Evolutionary conservation across 2,797 vertebrate genomes (phyloP).

Genomic region (Hozukius guyotensis): DNA sequence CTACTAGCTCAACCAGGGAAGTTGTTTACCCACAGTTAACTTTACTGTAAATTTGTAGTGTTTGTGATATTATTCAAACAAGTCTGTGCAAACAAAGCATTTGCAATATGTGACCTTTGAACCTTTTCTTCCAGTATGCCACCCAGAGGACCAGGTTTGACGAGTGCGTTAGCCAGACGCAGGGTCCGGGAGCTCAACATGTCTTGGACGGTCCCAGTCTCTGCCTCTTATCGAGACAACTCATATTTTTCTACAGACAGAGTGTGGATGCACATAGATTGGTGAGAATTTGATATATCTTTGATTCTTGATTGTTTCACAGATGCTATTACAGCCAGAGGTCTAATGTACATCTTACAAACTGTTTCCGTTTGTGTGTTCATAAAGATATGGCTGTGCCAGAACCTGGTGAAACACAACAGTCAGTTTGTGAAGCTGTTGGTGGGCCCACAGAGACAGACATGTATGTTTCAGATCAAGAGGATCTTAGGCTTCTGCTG

Average conservation of each 20-base stretch:
- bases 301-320: background rate
- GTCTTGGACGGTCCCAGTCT: slow-evolving; percentile 82
- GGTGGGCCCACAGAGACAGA: slow-evolving; percentile 89
- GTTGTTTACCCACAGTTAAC: background rate
- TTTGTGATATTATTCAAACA: slow-evolving; percentile 1
- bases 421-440: slow-evolving; percentile 92
- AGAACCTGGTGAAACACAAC: slow-evolving; percentile 94
- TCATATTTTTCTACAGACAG: slow-evolving; percentile 97
- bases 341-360: background rate
- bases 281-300: slow-evolving; percentile 79
- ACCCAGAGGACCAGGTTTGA: slow-evolving; percentile 93
- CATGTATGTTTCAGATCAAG: slow-evolving; percentile 97
- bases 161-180: slow-evolving; percentile 82
- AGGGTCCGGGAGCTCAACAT: slow-evolving; percentile 80
- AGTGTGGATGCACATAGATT: slow-evolving; percentile 92
- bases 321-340: background rate
- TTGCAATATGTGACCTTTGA: slow-evolving; percentile 5
- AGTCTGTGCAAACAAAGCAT: background rate
- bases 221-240: slow-evolving; percentile 90
- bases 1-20: background rate
- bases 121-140: slow-evolving; percentile 82
- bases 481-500: slow-evolving; percentile 90
- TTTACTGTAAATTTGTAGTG: background rate
- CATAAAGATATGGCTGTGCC: slow-evolving; percentile 94
- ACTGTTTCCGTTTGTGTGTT: slow-evolving; percentile 43